Evolutionary conservation across 2,888 invertebrate species (phyloP), one percentile per base, ranked within the genome.

Genomic region (Cephus spinipes): DNA sequence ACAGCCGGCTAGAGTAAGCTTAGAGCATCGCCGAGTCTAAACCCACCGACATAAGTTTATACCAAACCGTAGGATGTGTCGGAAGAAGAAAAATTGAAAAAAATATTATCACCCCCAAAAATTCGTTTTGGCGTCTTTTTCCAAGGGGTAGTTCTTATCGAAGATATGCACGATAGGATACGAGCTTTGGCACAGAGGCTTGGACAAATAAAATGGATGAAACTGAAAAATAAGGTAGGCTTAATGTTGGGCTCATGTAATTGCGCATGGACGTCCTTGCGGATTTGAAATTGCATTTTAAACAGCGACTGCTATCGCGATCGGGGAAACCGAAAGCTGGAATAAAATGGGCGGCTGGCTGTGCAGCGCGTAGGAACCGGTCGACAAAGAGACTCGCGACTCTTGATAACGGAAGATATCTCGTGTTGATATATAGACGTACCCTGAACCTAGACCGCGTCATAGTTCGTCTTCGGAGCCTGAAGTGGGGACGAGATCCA

Each of bases 1-100:
- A 81, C 82, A 83, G 85, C 81, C 81, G 86, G 80, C 86, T 85
- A 85, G 86, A 84, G 73, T 85, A 84, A 87, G 84, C 86, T 85
- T 83, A 86, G 85, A 84, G 23, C 40, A 55, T 23, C 6, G 40
- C 40, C 4, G 40, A 55, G 40, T 55, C 40, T 55, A 55, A 55
- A 55, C 40, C 23, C 23, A 55, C 23, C 40, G 40, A 9, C 40
- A 55, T 55, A 23, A 9, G 40, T 23, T 55, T 9, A 9, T 23
- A 23, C 15, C 2, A 55, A 55, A 55, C 23, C 23, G 40, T 55
- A 23, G 40, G 23, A 40, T 15, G 40, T 55, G 40, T 23, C 9
- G 40, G 15, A 55, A 55, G 9, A 55, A 9, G 6, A 23, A 55
- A 23, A 15, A 55, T 9, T 23, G 9, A 4, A 15, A 40, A 55